Conservation (phyloP, 2,888 invertebrate genomes). For the Romanomermis culicivorax region DNA sequence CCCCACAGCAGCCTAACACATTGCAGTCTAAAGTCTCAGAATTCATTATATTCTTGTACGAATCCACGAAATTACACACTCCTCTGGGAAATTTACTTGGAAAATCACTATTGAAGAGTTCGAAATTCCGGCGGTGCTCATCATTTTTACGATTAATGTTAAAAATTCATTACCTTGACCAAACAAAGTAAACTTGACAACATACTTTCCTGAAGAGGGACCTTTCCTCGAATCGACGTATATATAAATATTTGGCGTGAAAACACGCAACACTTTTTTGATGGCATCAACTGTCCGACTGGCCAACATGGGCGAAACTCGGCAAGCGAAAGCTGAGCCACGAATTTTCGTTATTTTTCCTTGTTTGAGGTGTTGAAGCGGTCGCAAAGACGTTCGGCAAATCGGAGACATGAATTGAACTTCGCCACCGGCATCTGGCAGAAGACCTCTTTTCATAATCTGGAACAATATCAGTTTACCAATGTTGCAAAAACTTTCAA, state of each 20-base stretch:
- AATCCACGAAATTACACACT: too few relatives aligned
- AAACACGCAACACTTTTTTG: constrained; percentile 68
- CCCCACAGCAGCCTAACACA: too few relatives aligned
- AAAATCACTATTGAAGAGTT: too few relatives aligned
- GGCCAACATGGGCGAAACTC: constrained; percentile 70
- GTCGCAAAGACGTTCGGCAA: constrained; percentile 49
- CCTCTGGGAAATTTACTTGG: too few relatives aligned
- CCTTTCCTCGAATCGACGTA: constrained; percentile 77
- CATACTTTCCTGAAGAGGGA: constrained; percentile 52
- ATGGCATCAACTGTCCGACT: constrained; percentile 80
- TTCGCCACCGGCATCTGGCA: constrained; percentile 79
- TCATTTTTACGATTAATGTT: too few relatives aligned
- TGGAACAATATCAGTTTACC: constrained; percentile 13
- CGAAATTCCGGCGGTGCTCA: too few relatives aligned
- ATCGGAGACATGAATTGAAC: constrained; percentile 70
- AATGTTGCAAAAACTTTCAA: background rate
- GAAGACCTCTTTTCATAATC: constrained; percentile 45
- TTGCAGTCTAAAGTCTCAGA: too few relatives aligned
- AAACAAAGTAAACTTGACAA: too few relatives aligned
- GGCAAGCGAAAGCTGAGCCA: constrained; percentile 34
- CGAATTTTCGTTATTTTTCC: constrained; percentile 64
- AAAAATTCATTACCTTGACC: too few relatives aligned
- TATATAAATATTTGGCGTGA: constrained; percentile 81
- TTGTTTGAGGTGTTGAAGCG: constrained; percentile 40
- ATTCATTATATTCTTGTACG: too few relatives aligned